Evolutionary conservation across 2,113 vertebrate species (phyloP), one percentile per base, ranked within the genome.

Genomic region (Romanogobio albipinnatus): DNA sequence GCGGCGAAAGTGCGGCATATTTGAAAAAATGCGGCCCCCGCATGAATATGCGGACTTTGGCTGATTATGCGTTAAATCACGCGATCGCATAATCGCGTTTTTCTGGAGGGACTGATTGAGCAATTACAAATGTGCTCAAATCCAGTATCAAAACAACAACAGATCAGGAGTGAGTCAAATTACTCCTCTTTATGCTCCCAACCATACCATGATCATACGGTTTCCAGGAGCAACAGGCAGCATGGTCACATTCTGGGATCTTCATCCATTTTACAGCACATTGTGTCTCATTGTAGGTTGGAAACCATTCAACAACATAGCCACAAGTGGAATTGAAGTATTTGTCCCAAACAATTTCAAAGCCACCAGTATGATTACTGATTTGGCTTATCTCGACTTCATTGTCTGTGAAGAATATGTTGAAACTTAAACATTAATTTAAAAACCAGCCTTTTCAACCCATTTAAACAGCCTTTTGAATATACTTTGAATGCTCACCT

Each of bases 291-390:
- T 6, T 24, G 7, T 45, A 17, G 0, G 74, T 2, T 2, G 90
- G 89, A 87, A 86, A 79, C 94, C 94, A 95, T 87, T 94, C 94
- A 82, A 95, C 78, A 1, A 92, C 83, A 76, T 94, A 95, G 9
- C 94, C 93, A 86, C 93, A 93, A 58, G 22, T 89, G 17, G 92
- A 87, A 7, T 1, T 0, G 7, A 78, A 56, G 70, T 76, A 87
- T 19, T 39, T 3, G 8, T 85, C 71, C 94, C 93, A 94, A 51
- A 85, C 89, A 19, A 95, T 74, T n/a, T 56, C 3, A 70, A 95
- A 92, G 22, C 84, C 13, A 5, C 89, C 81, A 0, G 58, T 36
- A 6, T 1, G 71, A 62, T 90, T 89, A 19, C 0, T 22, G 29
- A 93, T 82, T 56, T 0, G 3, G 2, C 82, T 86, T 1, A 64